A percentile compares a stretch with the other conserved stretches of the same genome.
Conservation (phyloP, 2,113 vertebrate genomes). For the Gulo gulo region DNA sequence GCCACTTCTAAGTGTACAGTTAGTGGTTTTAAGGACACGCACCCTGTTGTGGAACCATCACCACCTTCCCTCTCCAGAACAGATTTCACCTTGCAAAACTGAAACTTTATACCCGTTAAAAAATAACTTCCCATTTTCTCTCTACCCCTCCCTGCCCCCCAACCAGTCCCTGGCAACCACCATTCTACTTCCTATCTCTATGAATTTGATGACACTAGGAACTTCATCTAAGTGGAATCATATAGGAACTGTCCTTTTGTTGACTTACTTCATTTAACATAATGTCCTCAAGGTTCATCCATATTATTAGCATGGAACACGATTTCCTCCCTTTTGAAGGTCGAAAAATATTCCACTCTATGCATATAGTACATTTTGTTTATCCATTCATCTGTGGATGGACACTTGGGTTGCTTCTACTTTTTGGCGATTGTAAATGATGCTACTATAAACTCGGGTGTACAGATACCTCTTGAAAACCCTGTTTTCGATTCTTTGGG, state of each 20-base stretch:
- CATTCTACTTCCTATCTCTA: not conserved
- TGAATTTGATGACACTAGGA: not conserved
- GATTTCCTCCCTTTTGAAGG: not conserved
- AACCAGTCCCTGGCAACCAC: not conserved
- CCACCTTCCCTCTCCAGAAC: not conserved
- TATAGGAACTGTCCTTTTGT: not conserved
- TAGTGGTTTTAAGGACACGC: not conserved
- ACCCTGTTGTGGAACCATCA: accelerated
- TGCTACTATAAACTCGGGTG: not conserved
- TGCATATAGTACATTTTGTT: not conserved
- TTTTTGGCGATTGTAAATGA: not conserved
- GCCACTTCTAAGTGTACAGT: not conserved
- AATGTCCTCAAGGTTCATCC: not conserved
- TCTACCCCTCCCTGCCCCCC: not conserved
- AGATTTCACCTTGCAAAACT: not conserved
- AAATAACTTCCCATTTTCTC: not conserved
- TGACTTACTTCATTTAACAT: not conserved
- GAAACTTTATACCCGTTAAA: not conserved
- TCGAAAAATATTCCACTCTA: not conserved
- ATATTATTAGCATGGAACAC: not conserved
- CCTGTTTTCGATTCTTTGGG: not conserved
- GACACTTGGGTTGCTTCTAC: not conserved
- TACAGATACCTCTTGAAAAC: not conserved
- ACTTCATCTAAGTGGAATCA: not conserved
- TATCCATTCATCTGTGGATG: not conserved